phyloP scores from a whole-genome alignment of 2,113 vertebrate species.

The Limanda limanda region DNA sequence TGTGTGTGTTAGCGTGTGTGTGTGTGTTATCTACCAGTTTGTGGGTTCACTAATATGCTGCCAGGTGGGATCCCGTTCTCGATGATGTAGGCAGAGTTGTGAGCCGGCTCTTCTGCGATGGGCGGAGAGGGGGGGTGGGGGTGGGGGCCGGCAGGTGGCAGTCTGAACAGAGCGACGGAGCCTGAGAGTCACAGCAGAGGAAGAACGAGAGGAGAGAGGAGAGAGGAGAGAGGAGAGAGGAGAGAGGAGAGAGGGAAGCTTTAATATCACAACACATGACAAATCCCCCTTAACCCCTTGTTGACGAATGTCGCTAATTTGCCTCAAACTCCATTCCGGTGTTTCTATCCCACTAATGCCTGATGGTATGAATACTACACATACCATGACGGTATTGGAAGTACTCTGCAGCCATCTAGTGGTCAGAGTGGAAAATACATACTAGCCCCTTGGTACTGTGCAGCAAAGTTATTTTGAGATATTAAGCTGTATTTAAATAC shows the following conservation, averaged over 20 bases:
- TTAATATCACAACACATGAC: constrained; percentile 15
- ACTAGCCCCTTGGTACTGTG: too few relatives aligned
- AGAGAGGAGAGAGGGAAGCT: neutral
- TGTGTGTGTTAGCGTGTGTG: constrained; percentile 4
- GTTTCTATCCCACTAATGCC: too few relatives aligned
- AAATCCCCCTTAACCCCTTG: constrained; percentile 38
- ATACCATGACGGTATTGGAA: too few relatives aligned
- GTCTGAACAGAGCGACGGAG: constrained; percentile 86
- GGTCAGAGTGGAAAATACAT: too few relatives aligned
- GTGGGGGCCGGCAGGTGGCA: constrained; percentile 72
- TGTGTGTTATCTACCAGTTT: constrained; percentile 85
- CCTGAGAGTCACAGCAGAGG: constrained; percentile 84
- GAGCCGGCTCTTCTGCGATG: constrained; percentile 73
- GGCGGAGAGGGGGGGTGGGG: constrained; percentile 70
- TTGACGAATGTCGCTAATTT: too few relatives aligned
- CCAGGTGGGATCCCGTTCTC: constrained; percentile 95
- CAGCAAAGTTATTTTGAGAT: too few relatives aligned
- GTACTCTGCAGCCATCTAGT: too few relatives aligned
- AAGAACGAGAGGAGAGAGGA: constrained; percentile 57
- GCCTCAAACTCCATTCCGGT: too few relatives aligned
- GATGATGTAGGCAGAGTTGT: constrained; percentile 88
- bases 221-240: constrained; percentile 70
- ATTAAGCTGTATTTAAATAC: too few relatives aligned
- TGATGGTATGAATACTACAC: too few relatives aligned
- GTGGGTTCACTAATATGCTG: constrained; percentile 94